Evolutionary conservation across 1,140 invertebrate genomes (phyloP).

Genomic region (Cyclargus thomasi): DNA sequence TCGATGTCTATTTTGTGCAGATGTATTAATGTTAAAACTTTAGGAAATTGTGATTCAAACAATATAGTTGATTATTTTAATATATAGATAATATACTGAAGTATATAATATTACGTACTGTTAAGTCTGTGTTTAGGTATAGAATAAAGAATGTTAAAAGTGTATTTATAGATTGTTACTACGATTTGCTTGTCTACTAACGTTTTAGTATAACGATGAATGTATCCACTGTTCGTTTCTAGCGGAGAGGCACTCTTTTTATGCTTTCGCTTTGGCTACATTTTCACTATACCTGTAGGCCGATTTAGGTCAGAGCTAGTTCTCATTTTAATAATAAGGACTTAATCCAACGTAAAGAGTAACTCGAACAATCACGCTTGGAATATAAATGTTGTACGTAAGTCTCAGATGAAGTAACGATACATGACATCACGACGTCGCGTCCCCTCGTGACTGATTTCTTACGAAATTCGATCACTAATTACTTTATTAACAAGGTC

Average conservation of each 20-base stretch:
- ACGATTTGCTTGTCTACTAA: constrained; percentile 25
- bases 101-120: constrained; percentile 47
- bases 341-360: neutral
- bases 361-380: neutral
- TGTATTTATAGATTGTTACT: constrained; percentile 65
- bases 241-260: constrained; percentile 9
- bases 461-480: neutral
- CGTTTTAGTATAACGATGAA: constrained; percentile 27
- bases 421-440: neutral
- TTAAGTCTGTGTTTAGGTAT: constrained; percentile 66
- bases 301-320: neutral
- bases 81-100: constrained; percentile 57
- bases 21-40: constrained; percentile 62
- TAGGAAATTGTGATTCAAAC: constrained; percentile 71
- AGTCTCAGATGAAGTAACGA: neutral
- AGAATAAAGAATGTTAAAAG: constrained; percentile 51
- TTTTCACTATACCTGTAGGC: neutral
- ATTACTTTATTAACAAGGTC: neutral
- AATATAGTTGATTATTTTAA: constrained; percentile 67
- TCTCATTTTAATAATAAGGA: neutral
- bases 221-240: constrained; percentile 14
- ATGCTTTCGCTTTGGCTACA: neutral
- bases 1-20: constrained; percentile 65
- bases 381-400: neutral
- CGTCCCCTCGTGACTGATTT: neutral